Evolutionary conservation across 2,888 invertebrate genomes (phyloP), one percentile per base, ranked within the genome.

Genomic region (Oligia strigilis): DNA sequence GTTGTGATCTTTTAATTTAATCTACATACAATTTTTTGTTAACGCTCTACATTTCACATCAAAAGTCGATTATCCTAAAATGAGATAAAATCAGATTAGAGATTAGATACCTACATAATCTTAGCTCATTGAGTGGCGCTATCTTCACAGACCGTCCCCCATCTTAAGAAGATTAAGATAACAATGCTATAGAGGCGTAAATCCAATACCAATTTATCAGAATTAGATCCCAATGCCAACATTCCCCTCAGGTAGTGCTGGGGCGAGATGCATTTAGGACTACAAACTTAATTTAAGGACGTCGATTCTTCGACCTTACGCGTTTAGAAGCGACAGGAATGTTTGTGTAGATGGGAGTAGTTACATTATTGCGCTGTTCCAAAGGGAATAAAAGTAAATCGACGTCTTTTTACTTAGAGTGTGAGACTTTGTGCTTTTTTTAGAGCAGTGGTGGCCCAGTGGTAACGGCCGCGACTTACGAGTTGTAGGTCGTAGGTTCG

Each of bases 241-340:
- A 62, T 36, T 9, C 58, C 58, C 5, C 43, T 65, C 78, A 58
- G 79, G 79, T 74, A 64, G 23, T 58, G 43, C 4, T 46, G 5
- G 36, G 49, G 62, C 23, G 55, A 60, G 29, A 71, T 81, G 43
- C 65, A 74, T 60, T 74, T 60, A 52, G 36, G 29, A 67, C 46
- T 58, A 64, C 55, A 65, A 74, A 82, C 62, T 67, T 69, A 55
- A 82, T 82, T 79, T 75, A 23, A 64, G 36, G 8, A 72, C 43
- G 62, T 71, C 65, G n/a, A 72, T 55, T 72, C 11, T 29, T 46
- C 2, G 13, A 72, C 23, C 55, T 66, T 40, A 46, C 66, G 62
- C 62, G 43, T 55, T 46, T 11, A 29, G 19, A 19, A 11, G 46
- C 36, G 36, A 19, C 19, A 23, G 0, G 52, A 43, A 66, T 23